Percentiles rank a stretch among this genome's conserved stretches.
Evolutionary conservation across 2,113 vertebrate species (phyloP).

Genomic region (Megaceryle maxima): DNA sequence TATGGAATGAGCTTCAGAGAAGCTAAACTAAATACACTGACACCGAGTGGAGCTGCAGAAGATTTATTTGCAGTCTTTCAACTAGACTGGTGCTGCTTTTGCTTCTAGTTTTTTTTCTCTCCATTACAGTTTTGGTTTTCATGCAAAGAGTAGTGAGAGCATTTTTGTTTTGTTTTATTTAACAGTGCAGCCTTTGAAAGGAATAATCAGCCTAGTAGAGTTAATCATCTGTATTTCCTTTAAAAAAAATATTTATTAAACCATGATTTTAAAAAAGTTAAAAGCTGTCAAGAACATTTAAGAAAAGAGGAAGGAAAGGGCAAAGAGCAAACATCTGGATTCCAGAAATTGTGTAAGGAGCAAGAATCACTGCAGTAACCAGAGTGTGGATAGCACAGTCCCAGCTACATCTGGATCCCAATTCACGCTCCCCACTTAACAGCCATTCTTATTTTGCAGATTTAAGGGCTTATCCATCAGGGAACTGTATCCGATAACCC

Average conservation of each 20-base stretch:
- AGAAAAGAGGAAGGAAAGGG: not conserved
- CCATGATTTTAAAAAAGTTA: conserved; percentile 20
- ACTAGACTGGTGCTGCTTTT: conserved; percentile 19
- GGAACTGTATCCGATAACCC: not conserved
- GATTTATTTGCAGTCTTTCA: conserved; percentile 53
- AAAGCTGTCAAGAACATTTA: conserved; percentile 41
- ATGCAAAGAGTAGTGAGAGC: conserved; percentile 17
- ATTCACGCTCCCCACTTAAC: not conserved
- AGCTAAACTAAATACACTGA: not conserved
- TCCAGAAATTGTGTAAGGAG: not conserved
- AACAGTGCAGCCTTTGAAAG: conserved; percentile 60
- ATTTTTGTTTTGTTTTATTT: not conserved
- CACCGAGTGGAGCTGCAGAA: conserved; percentile 10
- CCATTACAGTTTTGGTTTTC: conserved; percentile 31
- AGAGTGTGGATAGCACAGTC: not conserved
- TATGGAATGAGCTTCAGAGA: not conserved
- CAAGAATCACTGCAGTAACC: not conserved
- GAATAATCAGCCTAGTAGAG: conserved; percentile 32
- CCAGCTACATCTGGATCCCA: not conserved
- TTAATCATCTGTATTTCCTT: conserved; percentile 36
- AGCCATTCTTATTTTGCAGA: not conserved
- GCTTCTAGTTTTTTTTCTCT: not conserved
- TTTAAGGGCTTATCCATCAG: not conserved
- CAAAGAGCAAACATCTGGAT: conserved; percentile 25
- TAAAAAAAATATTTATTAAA: conserved; percentile 45